Conservation (phyloP, 2,888 invertebrate species). For the Lacanobia oleracea region DNA sequence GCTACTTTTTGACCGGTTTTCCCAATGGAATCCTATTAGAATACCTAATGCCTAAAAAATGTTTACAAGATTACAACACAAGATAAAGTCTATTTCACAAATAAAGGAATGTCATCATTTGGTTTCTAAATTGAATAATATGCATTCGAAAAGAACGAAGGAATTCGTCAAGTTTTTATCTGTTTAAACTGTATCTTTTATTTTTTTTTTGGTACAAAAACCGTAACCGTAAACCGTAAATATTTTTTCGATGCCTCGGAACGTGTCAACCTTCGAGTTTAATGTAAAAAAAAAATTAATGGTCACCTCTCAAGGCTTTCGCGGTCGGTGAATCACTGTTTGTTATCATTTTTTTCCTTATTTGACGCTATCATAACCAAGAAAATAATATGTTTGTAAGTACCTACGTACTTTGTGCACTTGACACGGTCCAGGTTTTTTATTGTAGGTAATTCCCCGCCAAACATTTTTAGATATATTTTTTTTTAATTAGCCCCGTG, state of each 20-base stretch:
- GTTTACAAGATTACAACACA: too few species aligned
- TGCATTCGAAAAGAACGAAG: slow-evolving; percentile 5
- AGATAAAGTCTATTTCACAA: neutral
- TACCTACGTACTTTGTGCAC: neutral
- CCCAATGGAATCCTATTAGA: too few species aligned
- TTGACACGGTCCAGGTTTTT: neutral
- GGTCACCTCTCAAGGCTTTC: slow-evolving; percentile 51
- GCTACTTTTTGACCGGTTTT: too few species aligned
- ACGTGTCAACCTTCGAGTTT: slow-evolving; percentile 57
- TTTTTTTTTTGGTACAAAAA: slow-evolving; percentile 38
- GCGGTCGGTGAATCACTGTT: slow-evolving; percentile 54
- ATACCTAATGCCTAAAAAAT: too few species aligned
- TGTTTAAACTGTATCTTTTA: slow-evolving; percentile 31
- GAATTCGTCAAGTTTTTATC: slow-evolving; percentile 27
- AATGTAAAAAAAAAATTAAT: slow-evolving; percentile 60
- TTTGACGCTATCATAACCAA: slow-evolving; percentile 36
- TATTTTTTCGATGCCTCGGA: slow-evolving; percentile 31
- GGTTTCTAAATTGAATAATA: slow-evolving; percentile 30
- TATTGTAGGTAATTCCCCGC: neutral
- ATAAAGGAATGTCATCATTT: slow-evolving; percentile 22
- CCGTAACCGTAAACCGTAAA: slow-evolving; percentile 33
- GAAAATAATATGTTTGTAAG: neutral
- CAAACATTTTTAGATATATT: neutral
- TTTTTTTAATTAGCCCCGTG: neutral
- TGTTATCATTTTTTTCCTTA: slow-evolving; percentile 36